Conservation (phyloP, 2,113 vertebrate genomes). For the Archocentrus centrarchus region DNA sequence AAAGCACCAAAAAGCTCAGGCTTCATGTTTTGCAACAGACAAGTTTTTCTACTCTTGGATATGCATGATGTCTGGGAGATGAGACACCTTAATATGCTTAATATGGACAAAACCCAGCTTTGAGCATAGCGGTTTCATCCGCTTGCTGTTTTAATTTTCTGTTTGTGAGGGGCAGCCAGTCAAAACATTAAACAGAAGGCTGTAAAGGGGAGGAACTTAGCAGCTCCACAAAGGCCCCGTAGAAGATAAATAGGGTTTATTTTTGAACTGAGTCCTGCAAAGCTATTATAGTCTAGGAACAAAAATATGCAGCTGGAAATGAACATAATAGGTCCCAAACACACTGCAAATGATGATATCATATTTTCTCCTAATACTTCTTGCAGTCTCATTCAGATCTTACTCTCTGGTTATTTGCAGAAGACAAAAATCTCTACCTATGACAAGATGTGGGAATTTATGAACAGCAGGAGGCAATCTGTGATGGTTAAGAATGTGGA, state of each 20-base stretch:
- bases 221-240: neutral
- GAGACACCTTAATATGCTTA: neutral
- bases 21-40: neutral
- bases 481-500: slow-evolving; percentile 96
- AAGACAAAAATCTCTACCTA: slow-evolving; percentile 99
- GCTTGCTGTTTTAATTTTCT: neutral
- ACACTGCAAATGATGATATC: neutral
- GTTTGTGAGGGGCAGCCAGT: neutral
- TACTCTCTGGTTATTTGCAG: slow-evolving; percentile 70
- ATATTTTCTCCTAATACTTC: slow-evolving; percentile 4
- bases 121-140: neutral
- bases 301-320: slow-evolving; percentile 4
- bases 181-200: slow-evolving; percentile 1
- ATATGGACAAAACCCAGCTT: neutral
- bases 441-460: slow-evolving; percentile 99
- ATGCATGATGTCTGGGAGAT: neutral
- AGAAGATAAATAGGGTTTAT: slow-evolving; percentile 4
- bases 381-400: neutral
- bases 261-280: neutral
- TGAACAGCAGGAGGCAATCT: slow-evolving; percentile 96
- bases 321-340: neutral
- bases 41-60: neutral
- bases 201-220: neutral
- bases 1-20: neutral
- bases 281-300: neutral